These are phyloP conservation scores for Diadema setosum DNA, from an alignment of 35 echinoderm and acorn worm genomes.

Conservation along the genomic window DNA sequence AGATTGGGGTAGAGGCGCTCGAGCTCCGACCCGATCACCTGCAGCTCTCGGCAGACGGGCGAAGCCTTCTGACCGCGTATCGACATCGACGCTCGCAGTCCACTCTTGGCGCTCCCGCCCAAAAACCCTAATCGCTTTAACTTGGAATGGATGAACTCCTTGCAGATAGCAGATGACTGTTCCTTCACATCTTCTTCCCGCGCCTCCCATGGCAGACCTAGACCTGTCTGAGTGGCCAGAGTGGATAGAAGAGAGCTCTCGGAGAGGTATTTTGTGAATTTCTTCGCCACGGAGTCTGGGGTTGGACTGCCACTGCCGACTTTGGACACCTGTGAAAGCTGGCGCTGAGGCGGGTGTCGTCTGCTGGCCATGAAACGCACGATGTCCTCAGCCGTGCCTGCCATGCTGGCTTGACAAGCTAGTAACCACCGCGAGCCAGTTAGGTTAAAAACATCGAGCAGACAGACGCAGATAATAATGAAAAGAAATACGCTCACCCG, in stretches of 20 bases:
- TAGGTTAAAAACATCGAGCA: no score
- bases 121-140: not conserved
- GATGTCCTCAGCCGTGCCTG: not conserved
- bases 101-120: not conserved
- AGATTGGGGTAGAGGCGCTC: conserved; percentile 26
- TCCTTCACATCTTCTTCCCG: not conserved
- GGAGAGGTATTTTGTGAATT: not conserved
- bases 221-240: not conserved
- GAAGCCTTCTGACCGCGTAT: not conserved
- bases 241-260: not conserved
- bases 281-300: not conserved
- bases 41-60: not conserved
- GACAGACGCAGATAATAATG: no score
- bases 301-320: no score
- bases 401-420: no score
- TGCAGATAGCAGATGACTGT: not conserved
- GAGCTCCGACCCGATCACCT: conserved; percentile 33
- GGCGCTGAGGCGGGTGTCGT: not conserved
- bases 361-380: not conserved
- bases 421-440: no score
- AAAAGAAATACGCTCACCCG: no score
- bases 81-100: not conserved
- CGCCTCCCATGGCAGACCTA: not conserved
- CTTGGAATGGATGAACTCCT: conserved; percentile 5
- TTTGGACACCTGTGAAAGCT: not conserved